Conservation (phyloP, 2,113 vertebrate genomes). For the human (Homo sapiens) region GRCh38 chr3:114778501-114779000, state of each 20-base stretch:
- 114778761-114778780: not conserved
- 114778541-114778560: conserved; percentile 50
- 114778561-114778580: not conserved
- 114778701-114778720: not conserved
- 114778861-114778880: conserved; percentile 64
- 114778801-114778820: not conserved
- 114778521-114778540: not conserved
- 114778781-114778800: not conserved
- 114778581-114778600: not conserved
- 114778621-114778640: not conserved
- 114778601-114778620: conserved; percentile 17
- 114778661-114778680: conserved; percentile 13
- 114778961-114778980: conserved; percentile 19
- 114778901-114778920: conserved; percentile 60
- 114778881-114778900: conserved; percentile 67
- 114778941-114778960: conserved; percentile 54
- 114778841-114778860: conserved; percentile 55
- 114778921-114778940: conserved; percentile 69
- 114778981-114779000: conserved; percentile 58
- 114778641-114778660: not conserved
- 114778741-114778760: not conserved
- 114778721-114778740: not conserved
- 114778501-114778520: not conserved
- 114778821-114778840: conserved; percentile 41
- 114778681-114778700: not conserved